Conservation (phyloP, 2,888 invertebrate species). For the Drepana falcataria region DNA sequence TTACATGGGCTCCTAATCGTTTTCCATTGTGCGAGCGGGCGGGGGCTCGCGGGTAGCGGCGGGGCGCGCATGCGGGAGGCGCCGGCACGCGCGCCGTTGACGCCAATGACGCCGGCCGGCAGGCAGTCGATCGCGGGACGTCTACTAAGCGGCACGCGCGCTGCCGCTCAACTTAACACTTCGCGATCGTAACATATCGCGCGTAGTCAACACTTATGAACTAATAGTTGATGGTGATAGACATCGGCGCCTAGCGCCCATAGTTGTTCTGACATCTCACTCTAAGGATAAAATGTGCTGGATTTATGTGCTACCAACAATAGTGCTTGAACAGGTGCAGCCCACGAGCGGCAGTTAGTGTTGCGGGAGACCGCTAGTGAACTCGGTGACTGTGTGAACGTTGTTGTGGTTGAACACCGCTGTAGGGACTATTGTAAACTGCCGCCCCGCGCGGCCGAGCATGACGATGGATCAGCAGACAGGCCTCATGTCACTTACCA, state of each 20-base stretch:
- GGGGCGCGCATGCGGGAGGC: slow-evolving; percentile 76
- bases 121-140: slow-evolving; percentile 74
- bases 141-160: slow-evolving; percentile 59
- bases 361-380: slow-evolving; percentile 76
- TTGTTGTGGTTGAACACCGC: slow-evolving; percentile 74
- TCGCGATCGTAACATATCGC: slow-evolving; percentile 68
- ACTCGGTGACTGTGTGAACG: slow-evolving; percentile 77
- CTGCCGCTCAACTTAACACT: slow-evolving; percentile 40
- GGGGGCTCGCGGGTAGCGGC: slow-evolving; percentile 69
- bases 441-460: slow-evolving; percentile 73
- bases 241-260: slow-evolving; percentile 37
- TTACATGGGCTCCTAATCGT: slow-evolving; percentile 88
- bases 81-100: slow-evolving; percentile 73
- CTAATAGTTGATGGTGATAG: slow-evolving; percentile 39
- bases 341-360: slow-evolving; percentile 74
- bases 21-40: slow-evolving; percentile 83
- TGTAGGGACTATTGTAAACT: slow-evolving; percentile 62
- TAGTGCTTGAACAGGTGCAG: slow-evolving; percentile 76
- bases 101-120: slow-evolving; percentile 70
- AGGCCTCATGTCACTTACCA: slow-evolving; percentile 92
- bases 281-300: slow-evolving; percentile 69
- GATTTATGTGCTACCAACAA: slow-evolving; percentile 67
- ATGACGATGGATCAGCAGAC: slow-evolving; percentile 90
- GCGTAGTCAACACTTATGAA: slow-evolving; percentile 46
- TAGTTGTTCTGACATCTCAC: slow-evolving; percentile 28